A percentile compares a stretch with the other conserved stretches of the same genome.
Conservation (phyloP, 2,113 vertebrate species). For the Eretmochelys imbricata region DNA sequence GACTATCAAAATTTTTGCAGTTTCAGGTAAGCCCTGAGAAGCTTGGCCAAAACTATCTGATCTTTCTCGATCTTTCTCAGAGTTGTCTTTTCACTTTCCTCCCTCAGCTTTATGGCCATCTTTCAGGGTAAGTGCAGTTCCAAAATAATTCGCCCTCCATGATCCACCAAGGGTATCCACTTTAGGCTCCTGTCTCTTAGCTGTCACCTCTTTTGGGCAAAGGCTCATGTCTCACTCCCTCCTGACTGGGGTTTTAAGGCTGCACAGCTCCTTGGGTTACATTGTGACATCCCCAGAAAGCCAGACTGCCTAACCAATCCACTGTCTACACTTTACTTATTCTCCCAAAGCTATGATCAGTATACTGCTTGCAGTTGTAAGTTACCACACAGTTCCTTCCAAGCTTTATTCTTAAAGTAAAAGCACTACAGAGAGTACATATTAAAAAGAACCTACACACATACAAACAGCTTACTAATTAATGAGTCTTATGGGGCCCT, state of each 20-base stretch:
- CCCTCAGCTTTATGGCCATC: accelerated
- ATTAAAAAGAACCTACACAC: neutral
- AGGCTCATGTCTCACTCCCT: neutral
- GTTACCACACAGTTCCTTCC: neutral
- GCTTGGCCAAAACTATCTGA: neutral
- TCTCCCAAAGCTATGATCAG: neutral
- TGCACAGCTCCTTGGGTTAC: neutral
- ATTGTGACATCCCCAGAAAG: neutral
- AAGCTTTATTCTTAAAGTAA: neutral
- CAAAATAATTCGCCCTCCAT: neutral
- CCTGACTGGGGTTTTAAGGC: neutral
- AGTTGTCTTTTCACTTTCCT: neutral
- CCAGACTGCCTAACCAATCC: neutral
- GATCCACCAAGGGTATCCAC: neutral
- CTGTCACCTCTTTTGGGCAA: neutral
- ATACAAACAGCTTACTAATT: neutral
- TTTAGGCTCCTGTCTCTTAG: neutral
- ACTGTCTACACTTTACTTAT: neutral
- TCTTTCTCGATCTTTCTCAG: neutral
- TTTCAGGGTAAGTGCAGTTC: neutral
- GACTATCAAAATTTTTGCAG: neutral
- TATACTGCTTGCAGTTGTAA: neutral
- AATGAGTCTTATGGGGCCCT: neutral
- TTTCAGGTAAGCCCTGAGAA: neutral
- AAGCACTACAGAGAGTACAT: neutral